A percentile compares a stretch with the other conserved stretches of the same genome.
These are phyloP conservation scores for Macquaria australasica DNA, from an alignment of 2,113 vertebrate genomes.

Conservation along the genomic window DNA sequence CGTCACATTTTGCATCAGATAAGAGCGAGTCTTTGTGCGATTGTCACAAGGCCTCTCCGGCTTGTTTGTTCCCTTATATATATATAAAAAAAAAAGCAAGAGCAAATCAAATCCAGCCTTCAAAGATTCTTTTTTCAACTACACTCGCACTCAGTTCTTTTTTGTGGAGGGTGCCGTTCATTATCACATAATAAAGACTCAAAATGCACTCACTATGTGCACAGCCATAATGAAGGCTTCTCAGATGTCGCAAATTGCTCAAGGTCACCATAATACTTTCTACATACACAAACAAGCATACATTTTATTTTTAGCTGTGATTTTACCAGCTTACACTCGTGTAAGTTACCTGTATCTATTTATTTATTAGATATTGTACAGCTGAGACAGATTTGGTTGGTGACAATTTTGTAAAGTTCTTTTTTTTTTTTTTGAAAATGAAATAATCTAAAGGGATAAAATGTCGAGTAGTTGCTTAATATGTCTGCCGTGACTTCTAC, in stretches of 20 bases:
- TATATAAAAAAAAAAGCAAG: conserved; percentile 6
- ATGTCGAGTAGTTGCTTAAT: neutral
- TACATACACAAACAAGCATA: neutral
- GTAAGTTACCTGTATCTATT: neutral
- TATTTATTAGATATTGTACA: neutral
- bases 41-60: conserved; percentile 22
- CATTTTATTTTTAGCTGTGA: neutral
- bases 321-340: neutral
- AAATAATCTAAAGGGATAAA: neutral
- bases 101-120: conserved; percentile 20
- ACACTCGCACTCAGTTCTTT: neutral
- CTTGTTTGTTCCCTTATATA: conserved; percentile 34
- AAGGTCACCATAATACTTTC: neutral
- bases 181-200: conserved; percentile 12
- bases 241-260: conserved; percentile 15
- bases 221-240: neutral
- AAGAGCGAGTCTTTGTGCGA: conserved; percentile 52
- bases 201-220: neutral
- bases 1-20: conserved; percentile 69
- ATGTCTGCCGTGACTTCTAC: neutral
- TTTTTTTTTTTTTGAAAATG: neutral
- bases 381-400: neutral
- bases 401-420: neutral
- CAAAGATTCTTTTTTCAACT: conserved; percentile 5
- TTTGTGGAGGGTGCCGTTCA: neutral